Percentiles rank a stretch among this genome's conserved stretches.
phyloP scores from a whole-genome alignment of 2,113 vertebrate species.

The Talpa occidentalis region DNA sequence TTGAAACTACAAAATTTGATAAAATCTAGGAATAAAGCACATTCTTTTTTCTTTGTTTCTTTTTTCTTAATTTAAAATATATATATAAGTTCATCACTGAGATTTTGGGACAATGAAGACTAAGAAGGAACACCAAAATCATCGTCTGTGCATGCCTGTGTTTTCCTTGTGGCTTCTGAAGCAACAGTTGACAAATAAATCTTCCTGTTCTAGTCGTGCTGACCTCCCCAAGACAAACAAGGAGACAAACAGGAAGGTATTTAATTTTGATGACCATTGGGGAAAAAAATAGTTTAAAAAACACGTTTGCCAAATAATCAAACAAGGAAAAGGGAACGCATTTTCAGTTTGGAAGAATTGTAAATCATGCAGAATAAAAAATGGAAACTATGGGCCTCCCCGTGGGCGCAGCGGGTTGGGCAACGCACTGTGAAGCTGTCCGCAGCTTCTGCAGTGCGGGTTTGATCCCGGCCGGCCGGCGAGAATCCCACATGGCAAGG shows the following conservation, averaged over 20 bases:
- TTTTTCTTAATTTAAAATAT: constrained; percentile 19
- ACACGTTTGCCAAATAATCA: constrained; percentile 83
- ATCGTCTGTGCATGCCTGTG: constrained; percentile 25
- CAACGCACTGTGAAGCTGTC: no score
- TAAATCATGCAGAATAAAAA: constrained; percentile 76
- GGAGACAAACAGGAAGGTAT: constrained; percentile 79
- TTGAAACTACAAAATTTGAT: constrained; percentile 5
- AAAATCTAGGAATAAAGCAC: not conserved
- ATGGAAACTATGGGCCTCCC: constrained; percentile 50
- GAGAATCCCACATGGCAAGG: no score
- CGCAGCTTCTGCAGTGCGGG: no score
- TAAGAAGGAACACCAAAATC: not conserved
- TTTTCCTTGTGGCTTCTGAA: constrained; percentile 75
- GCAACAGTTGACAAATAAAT: constrained; percentile 76
- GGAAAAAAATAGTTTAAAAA: constrained; percentile 73
- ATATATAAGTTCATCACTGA: constrained; percentile 52
- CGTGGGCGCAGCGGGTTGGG: no score
- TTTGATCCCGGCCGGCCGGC: no score
- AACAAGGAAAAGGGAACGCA: constrained; percentile 74
- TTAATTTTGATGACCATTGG: constrained; percentile 85
- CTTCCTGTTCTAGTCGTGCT: constrained; percentile 66
- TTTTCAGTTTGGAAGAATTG: constrained; percentile 79
- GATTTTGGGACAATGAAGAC: constrained; percentile 29
- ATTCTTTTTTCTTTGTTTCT: not conserved
- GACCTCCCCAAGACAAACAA: constrained; percentile 75